Evolutionary conservation across 2,888 invertebrate genomes (phyloP), one percentile per base, ranked within the genome.

Genomic region (Drosophila pseudotakahashii): DNA sequence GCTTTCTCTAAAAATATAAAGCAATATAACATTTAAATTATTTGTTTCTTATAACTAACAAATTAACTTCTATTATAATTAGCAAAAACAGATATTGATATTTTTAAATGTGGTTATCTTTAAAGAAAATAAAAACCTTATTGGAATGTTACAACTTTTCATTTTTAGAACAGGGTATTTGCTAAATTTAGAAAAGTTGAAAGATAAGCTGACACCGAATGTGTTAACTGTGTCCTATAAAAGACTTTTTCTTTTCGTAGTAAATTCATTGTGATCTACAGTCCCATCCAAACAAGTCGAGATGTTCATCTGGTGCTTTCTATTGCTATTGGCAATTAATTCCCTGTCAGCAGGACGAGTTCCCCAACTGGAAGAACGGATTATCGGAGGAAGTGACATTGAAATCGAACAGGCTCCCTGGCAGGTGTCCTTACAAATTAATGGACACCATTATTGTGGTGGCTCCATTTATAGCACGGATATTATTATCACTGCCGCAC

Each of bases 241-340:
- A 45, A 14, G n/a, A 30, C 7, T 7, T 14, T n/a, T 9, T 1
- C 9, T 14, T 2, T 14, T 26, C 9, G 14, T 14, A 6, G n/a
- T 30, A 4, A 14, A 26, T 5, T 9, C 45, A 45, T n/a, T 30
- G 26, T 30, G 26, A 45, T 45, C 10, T 9, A 30, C 5, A 45
- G 9, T 10, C n/a, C 4, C 26, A 10, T 16, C 11, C 47, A 16
- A 47, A 10, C 47, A 3, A 26, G 47, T 47, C 14, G 6, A 47
- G 32, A 47, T 47, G 47, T 47, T 32, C 47, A 32, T 47, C 47
- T 3, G 14, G 11, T 11, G 16, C 19, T 51, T 51, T 2, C 36
- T 51, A 1, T 10, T 51, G 34, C 19, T 51, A 2, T 23, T 13
- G n/a, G 36, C 50, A 36, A 2, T 34, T 11, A 16, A 16, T 3